Conservation (phyloP, 2,888 invertebrate genomes). For the Habrosyne pyritoides region DNA sequence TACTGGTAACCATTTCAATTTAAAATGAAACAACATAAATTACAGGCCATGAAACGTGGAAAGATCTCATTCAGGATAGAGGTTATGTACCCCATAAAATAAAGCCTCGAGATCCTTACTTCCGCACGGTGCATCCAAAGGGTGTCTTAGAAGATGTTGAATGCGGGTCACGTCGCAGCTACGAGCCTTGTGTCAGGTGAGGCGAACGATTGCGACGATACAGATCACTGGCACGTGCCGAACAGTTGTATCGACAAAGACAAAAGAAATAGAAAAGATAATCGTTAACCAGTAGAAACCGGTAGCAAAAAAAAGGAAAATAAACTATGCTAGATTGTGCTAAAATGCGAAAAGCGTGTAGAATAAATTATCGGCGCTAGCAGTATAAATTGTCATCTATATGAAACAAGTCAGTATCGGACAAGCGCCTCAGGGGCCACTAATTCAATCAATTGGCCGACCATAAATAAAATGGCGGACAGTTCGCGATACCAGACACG, state of each 20-base stretch:
- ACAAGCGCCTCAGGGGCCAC: slow-evolving; percentile 74
- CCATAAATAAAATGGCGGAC: slow-evolving; percentile 77
- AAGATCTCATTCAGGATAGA: slow-evolving; percentile 2
- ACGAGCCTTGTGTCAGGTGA: slow-evolving; percentile 61
- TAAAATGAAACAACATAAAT: not conserved
- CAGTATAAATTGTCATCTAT: slow-evolving; percentile 66
- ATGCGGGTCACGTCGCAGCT: slow-evolving; percentile 61
- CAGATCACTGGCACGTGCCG: slow-evolving; percentile 67
- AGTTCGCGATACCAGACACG: slow-evolving; percentile 68
- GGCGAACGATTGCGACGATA: slow-evolving; percentile 50
- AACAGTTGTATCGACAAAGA: slow-evolving; percentile 18
- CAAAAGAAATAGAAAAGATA: slow-evolving; percentile 17
- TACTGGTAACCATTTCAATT: too few species aligned
- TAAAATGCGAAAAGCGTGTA: slow-evolving; percentile 38
- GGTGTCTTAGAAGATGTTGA: slow-evolving; percentile 23
- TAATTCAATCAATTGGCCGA: slow-evolving; percentile 81
- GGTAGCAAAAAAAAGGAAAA: slow-evolving; percentile 15
- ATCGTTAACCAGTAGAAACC: slow-evolving; percentile 15
- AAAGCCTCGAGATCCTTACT: slow-evolving; percentile 44
- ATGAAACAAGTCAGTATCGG: slow-evolving; percentile 63
- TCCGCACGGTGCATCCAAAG: slow-evolving; percentile 35
- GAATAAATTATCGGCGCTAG: slow-evolving; percentile 55
- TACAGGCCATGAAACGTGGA: not conserved
- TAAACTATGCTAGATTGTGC: slow-evolving; percentile 17
- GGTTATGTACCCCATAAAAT: slow-evolving; percentile 21